phyloP scores from a whole-genome alignment of 2,888 invertebrate species.

The Meganola albula region DNA sequence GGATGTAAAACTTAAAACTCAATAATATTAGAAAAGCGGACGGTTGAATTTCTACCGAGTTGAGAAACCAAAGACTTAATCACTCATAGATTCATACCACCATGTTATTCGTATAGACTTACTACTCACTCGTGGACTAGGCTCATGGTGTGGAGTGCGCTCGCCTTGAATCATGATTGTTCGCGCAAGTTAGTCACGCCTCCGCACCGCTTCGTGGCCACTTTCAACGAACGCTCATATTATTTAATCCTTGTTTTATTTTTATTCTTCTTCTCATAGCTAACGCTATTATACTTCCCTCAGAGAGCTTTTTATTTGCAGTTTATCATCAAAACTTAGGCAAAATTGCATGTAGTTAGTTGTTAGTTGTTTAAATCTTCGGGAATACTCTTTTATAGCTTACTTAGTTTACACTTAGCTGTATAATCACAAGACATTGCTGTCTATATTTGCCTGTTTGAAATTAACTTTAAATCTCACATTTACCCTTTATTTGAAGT shows the following conservation, averaged over 20 bases:
- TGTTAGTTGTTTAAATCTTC: too few species aligned
- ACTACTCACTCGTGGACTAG: slow-evolving; percentile 16
- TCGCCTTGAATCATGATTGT: slow-evolving; percentile 56
- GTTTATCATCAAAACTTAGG: too few species aligned
- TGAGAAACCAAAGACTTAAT: slow-evolving; percentile 32
- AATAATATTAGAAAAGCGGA: too few species aligned
- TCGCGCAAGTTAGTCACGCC: slow-evolving; percentile 53
- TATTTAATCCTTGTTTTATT: slow-evolving; percentile 23
- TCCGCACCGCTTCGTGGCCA: slow-evolving; percentile 29
- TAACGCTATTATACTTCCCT: neutral
- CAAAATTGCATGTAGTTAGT: too few species aligned
- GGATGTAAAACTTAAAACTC: too few species aligned
- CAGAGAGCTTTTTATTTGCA: too few species aligned
- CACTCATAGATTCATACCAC: too few species aligned
- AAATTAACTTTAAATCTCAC: slow-evolving; percentile 8
- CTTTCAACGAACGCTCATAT: slow-evolving; percentile 26
- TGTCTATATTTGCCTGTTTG: too few species aligned
- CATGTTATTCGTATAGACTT: too few species aligned
- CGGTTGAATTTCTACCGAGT: slow-evolving; percentile 24
- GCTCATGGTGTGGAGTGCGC: slow-evolving; percentile 21
- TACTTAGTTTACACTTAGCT: too few species aligned
- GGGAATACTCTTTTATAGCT: too few species aligned
- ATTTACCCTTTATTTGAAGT: slow-evolving; percentile 6
- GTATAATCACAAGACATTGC: too few species aligned
- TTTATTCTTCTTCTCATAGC: slow-evolving; percentile 17